These are phyloP conservation scores for Notoglanidium macrostoma DNA, from an alignment of 2,797 vertebrate species.

Conservation along the genomic window DNA sequence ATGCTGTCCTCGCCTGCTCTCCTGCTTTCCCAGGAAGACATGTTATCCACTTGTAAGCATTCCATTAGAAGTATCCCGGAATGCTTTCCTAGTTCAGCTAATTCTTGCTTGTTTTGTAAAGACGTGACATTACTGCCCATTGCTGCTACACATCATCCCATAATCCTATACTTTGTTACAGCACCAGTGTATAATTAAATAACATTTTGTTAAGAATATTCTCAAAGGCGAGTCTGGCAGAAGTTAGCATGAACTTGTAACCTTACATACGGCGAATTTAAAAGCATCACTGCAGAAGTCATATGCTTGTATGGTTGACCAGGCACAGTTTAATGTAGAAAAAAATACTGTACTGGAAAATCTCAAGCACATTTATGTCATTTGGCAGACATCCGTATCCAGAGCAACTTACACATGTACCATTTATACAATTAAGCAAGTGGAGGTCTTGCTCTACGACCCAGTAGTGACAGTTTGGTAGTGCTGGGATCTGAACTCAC, in stretches of 20 bases:
- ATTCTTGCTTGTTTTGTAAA: conserved; percentile 35
- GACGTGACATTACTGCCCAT: not conserved
- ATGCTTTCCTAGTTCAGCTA: not conserved
- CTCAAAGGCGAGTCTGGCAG: not conserved
- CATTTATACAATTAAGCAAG: too few species aligned
- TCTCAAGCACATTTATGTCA: too few species aligned
- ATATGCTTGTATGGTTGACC: not conserved
- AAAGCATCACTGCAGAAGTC: too few species aligned
- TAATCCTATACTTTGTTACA: not conserved
- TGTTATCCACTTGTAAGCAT: conserved; percentile 1
- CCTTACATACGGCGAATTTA: not conserved
- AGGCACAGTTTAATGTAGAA: not conserved
- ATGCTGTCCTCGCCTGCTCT: not conserved
- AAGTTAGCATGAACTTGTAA: not conserved
- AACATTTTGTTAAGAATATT: not conserved
- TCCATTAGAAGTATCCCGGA: conserved; percentile 22
- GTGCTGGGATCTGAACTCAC: too few species aligned
- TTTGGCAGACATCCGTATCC: too few species aligned
- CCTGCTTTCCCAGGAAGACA: conserved; percentile 10
- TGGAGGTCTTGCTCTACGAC: too few species aligned
- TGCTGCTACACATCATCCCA: not conserved
- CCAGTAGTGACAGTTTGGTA: too few species aligned
- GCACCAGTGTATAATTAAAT: not conserved
- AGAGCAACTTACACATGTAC: too few species aligned
- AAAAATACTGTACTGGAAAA: too few species aligned